phyloP scores from a whole-genome alignment of 2,797 vertebrate species.

The Sebastiscus albofasciatus region DNA sequence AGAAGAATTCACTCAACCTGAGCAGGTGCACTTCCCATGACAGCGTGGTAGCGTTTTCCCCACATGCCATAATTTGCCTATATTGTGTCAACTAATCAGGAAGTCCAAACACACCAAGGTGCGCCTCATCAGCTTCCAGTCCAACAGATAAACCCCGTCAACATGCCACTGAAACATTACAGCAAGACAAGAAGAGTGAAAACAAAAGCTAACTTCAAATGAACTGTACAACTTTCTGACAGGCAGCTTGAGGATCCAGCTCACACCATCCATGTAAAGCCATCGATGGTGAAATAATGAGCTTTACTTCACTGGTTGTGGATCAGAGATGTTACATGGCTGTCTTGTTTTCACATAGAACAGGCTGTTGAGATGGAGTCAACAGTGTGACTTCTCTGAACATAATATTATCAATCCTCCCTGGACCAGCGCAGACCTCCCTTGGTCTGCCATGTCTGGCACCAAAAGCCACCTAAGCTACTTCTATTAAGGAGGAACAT shows the following conservation, averaged over 20 bases:
- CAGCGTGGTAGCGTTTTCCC: conserved; percentile 32
- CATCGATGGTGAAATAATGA: conserved; percentile 65
- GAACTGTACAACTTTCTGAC: conserved; percentile 70
- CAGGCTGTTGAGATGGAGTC: conserved; percentile 11
- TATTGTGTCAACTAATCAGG: conserved; percentile 68
- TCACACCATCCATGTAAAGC: conserved; percentile 12
- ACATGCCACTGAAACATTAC: conserved; percentile 50
- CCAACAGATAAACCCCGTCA: conserved; percentile 59
- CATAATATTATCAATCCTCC: no score
- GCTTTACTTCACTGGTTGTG: conserved; percentile 51
- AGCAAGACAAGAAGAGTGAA: conserved; percentile 38
- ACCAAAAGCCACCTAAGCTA: no score
- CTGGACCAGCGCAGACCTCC: no score
- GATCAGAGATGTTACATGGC: conserved; percentile 22
- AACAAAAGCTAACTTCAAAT: conserved; percentile 64
- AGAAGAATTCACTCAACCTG: conserved; percentile 15
- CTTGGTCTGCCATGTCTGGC: no score
- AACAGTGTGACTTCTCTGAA: neutral
- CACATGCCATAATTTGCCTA: conserved; percentile 52
- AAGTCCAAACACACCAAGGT: conserved; percentile 63
- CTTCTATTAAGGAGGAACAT: no score
- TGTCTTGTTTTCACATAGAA: conserved; percentile 42
- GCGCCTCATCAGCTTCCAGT: conserved; percentile 59
- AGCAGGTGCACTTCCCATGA: conserved; percentile 40
- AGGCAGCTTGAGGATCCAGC: conserved; percentile 46